Evolutionary conservation across 2,888 invertebrate species (phyloP).

Genomic region (Andrena chrysosceles): DNA sequence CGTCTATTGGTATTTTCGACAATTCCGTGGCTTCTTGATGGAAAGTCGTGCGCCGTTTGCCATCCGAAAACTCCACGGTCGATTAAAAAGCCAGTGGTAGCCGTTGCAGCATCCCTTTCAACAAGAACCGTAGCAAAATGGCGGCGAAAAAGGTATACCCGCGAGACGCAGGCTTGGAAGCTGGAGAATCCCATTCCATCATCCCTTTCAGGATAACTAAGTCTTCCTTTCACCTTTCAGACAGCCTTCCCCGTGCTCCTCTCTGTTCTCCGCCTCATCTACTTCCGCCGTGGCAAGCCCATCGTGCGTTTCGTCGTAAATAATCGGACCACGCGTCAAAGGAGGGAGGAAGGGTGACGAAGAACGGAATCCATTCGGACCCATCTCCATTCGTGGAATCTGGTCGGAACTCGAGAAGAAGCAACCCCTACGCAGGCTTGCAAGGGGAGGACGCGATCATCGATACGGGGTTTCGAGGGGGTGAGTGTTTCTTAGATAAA

Average conservation of each 20-base stretch:
- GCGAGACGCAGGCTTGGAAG: slow-evolving; percentile 54
- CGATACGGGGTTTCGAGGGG: background rate
- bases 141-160: slow-evolving; percentile 61
- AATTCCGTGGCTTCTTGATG: background rate
- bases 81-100: slow-evolving; percentile 53
- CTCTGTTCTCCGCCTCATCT: slow-evolving; percentile 22
- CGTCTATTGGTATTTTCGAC: background rate
- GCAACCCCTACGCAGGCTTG: background rate
- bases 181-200: slow-evolving; percentile 68
- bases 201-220: slow-evolving; percentile 74
- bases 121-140: slow-evolving; percentile 32
- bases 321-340: slow-evolving; percentile 55
- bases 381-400: slow-evolving; percentile 5
- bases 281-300: slow-evolving; percentile 24
- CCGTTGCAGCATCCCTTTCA: slow-evolving; percentile 48
- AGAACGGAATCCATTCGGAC: slow-evolving; percentile 15
- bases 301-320: slow-evolving; percentile 44
- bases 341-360: slow-evolving; percentile 23
- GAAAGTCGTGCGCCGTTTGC: background rate
- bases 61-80: slow-evolving; percentile 13
- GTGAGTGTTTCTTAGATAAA: background rate
- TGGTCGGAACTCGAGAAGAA: slow-evolving; percentile 1
- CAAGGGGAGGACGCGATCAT: slow-evolving; percentile 24
- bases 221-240: slow-evolving; percentile 68
- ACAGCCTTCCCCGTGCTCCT: slow-evolving; percentile 28